Evolutionary conservation across 2,888 invertebrate species (phyloP).

Genomic region (Sussaba pulchella): DNA sequence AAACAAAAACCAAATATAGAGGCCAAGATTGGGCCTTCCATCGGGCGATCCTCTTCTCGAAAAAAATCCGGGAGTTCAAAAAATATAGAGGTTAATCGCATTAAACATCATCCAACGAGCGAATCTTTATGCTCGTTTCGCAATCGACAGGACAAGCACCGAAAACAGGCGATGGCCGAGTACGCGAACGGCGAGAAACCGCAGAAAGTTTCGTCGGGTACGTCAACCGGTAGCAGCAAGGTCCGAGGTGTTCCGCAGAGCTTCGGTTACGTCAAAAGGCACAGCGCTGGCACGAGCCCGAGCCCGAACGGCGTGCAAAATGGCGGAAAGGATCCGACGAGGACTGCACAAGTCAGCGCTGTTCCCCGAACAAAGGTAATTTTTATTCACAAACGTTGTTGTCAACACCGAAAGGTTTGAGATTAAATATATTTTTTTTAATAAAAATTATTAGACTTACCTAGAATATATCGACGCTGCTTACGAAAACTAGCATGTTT

Average conservation of each 20-base stretch:
- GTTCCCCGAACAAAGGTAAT: constrained; percentile 92
- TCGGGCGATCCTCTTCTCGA: too few relatives aligned
- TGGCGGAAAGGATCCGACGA: constrained; percentile 83
- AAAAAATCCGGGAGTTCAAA: too few relatives aligned
- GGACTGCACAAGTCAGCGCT: constrained; percentile 93
- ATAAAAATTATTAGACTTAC: too few relatives aligned
- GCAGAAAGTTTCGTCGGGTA: constrained; percentile 82
- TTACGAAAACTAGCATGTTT: too few relatives aligned
- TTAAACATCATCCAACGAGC: too few relatives aligned
- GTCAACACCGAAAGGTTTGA: background rate
- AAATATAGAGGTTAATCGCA: too few relatives aligned
- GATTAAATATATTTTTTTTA: too few relatives aligned
- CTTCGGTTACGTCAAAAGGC: constrained; percentile 93
- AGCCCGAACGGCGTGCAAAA: constrained; percentile 84
- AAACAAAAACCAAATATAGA: too few relatives aligned
- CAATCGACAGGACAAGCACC: constrained; percentile 78
- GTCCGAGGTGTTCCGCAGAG: constrained; percentile 91
- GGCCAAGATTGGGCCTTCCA: too few relatives aligned
- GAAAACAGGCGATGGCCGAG: constrained; percentile 82
- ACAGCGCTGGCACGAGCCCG: constrained; percentile 86
- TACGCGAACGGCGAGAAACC: constrained; percentile 81
- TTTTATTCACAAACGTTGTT: constrained; percentile 7
- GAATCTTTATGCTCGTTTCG: constrained; percentile 4
- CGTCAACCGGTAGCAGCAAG: constrained; percentile 86
- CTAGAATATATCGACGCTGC: too few relatives aligned